Base-by-base conservation (phyloP, 2,113 vertebrate species). In the Daubentonia madagascariensis region DNA sequence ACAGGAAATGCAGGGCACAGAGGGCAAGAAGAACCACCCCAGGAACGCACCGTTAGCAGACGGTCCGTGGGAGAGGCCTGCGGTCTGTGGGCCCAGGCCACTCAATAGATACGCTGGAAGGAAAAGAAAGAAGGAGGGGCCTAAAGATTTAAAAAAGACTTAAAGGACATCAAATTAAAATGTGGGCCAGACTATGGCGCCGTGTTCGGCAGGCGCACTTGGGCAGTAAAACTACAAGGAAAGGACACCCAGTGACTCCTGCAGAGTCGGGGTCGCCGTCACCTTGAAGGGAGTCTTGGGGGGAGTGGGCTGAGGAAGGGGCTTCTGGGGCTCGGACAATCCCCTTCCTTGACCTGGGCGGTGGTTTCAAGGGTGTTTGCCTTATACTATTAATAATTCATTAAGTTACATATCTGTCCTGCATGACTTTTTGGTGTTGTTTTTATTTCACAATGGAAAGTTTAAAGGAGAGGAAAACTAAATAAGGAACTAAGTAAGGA, bases 261-360 rank as follows among this genome's bases (percentile, higher is more conserved):
- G 25, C 7, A 28, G 59, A 28, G 59, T 20, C 20, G 54, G 54
- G 54, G 54, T 20, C 7, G n/a, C 54, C 20, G 54, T 22, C 54
- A 20, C 54, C 54, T 20, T 57, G 8, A 11, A 5, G 59, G 59
- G 25, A 61, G 25, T 9, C 9, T 0, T 23, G 3, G 0, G 25
- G 57, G 20, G 12, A 14, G 63, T 10, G 63, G 59, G 63, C 12
- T 17, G 30, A 13, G 63, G 30, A 25, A 10, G 59, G 59, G 59
- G 59, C 3, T 61, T 28, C 25, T 23, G 25, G 59, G 25, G 25
- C 54, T 6, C 7, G 52, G 54, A 57, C 20, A 20, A 20, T 6
- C 54, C n/a, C 54, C 54, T 57, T 20, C 54, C 54, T 28, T 10
- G 25, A 18, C 3, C 63, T 18, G 45, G 85, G 65, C 9, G 7